Conservation (phyloP, 2,888 invertebrate genomes). For the Crepidodera aurea region DNA sequence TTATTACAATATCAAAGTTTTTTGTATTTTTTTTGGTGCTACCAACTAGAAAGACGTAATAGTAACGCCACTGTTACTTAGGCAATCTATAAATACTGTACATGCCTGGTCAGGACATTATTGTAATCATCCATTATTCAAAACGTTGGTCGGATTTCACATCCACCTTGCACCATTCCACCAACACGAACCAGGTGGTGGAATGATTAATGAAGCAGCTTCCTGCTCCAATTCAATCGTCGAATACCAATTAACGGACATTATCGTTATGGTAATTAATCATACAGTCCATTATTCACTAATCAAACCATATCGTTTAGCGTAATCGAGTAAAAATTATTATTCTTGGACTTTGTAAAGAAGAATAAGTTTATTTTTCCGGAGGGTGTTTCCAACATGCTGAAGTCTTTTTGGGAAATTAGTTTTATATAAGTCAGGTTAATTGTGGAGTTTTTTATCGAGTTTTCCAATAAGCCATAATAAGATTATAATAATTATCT, state of each 20-base stretch:
- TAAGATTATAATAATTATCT: no score
- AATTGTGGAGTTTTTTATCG: no score
- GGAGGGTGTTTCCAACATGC: no score
- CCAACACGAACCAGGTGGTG: slow-evolving; percentile 11
- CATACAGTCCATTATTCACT: slow-evolving; percentile 12
- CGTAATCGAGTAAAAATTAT: background rate
- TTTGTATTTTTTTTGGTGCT: no score
- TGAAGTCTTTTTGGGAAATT: no score
- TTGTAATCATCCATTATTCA: slow-evolving; percentile 3
- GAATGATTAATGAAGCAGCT: slow-evolving; percentile 21
- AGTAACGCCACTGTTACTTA: no score
- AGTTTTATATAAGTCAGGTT: no score
- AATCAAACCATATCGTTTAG: background rate
- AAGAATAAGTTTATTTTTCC: no score
- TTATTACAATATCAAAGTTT: no score
- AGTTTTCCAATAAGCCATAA: no score
- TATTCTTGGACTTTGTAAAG: background rate
- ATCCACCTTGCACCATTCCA: slow-evolving; percentile 2
- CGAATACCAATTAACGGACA: slow-evolving; percentile 17
- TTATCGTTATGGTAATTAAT: slow-evolving; percentile 17
- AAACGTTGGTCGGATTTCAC: slow-evolving; percentile 3
- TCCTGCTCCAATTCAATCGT: slow-evolving; percentile 19
- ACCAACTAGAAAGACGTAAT: no score
- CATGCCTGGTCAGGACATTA: background rate
- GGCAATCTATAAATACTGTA: no score